Evolutionary conservation across 2,888 invertebrate genomes (phyloP), one percentile per base, ranked within the genome.

Genomic region (Chymomyza fuscimana): DNA sequence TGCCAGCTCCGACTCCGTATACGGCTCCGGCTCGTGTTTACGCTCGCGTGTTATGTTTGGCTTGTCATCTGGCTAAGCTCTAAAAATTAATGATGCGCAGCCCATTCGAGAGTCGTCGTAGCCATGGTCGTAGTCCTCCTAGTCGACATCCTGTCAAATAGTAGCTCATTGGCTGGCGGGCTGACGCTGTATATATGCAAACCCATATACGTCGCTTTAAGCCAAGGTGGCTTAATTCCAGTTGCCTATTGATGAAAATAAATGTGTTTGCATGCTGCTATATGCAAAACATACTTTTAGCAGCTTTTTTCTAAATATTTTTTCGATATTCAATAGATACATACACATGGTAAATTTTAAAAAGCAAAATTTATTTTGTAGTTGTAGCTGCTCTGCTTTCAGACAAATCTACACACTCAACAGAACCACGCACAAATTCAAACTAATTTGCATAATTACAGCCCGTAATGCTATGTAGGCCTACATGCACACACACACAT

Each of bases 1-100:
- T 61, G 16, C 36, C 67, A 16, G 40, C 56, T 67, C 63, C 22
- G 65, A 69, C 76, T 69, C 51, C 80, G 80, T 75, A 70, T 78
- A 69, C 65, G 66, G 65, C 52, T 54, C 16, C 40, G 10, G 60
- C 75, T 69, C 51, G 16, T 51, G 50, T 69, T 70, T 51, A 32
- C 15, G 36, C 70, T 70, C 52, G 50, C 73, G 67, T 81, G 71
- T 78, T 81, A 77, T 81, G 85, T 82, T 81, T 69, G 82, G 73
- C 82, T 78, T 90, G 90, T 91, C 91, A 91, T 91, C 91, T 91
- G 91, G 87, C 89, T 91, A 91, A 91, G 90, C 91, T 91, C 90
- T 90, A 91, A 91, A 91, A 91, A 91, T 91, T 91, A 91, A 91
- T 91, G 90, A 91, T 91, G 85, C 88, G 83, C 86, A 78, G 86